Evolutionary conservation across 2,888 invertebrate genomes (phyloP).

Genomic region (Eilema caniola): DNA sequence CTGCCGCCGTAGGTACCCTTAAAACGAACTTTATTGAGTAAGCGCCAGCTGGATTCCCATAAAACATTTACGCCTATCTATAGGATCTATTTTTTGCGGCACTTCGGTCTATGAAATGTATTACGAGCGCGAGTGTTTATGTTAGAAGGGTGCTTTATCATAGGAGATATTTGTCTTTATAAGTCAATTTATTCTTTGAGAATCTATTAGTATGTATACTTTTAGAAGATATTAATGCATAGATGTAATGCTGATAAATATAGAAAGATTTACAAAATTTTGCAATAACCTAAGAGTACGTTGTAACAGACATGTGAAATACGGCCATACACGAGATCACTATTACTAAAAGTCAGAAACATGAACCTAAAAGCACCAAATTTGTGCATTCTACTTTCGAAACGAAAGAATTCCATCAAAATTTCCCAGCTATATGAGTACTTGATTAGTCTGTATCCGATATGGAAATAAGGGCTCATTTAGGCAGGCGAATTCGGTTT

Average conservation of each 20-base stretch:
- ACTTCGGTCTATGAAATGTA: conserved; percentile 49
- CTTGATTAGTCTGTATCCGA: background rate
- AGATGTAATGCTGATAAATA: background rate
- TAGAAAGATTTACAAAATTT: background rate
- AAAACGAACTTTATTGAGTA: conserved; percentile 73
- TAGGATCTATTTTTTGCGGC: conserved; percentile 58
- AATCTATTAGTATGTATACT: background rate
- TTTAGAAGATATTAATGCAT: background rate
- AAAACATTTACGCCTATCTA: conserved; percentile 64
- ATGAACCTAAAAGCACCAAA: background rate
- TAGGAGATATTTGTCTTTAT: background rate
- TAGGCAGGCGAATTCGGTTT: background rate
- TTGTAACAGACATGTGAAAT: background rate
- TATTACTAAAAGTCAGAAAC: background rate
- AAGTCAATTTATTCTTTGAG: conserved; percentile 6
- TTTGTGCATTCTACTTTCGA: background rate
- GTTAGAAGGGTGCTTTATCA: background rate
- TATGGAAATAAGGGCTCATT: background rate
- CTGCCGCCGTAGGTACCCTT: conserved; percentile 64
- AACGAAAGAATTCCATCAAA: background rate
- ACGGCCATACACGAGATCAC: no score
- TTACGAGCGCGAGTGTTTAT: conserved; percentile 10
- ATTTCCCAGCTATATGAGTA: background rate
- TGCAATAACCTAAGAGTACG: no score
- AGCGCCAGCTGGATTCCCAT: conserved; percentile 67